Base-by-base conservation (phyloP, 2,888 invertebrate genomes). In the Microdon myrmicae region DNA sequence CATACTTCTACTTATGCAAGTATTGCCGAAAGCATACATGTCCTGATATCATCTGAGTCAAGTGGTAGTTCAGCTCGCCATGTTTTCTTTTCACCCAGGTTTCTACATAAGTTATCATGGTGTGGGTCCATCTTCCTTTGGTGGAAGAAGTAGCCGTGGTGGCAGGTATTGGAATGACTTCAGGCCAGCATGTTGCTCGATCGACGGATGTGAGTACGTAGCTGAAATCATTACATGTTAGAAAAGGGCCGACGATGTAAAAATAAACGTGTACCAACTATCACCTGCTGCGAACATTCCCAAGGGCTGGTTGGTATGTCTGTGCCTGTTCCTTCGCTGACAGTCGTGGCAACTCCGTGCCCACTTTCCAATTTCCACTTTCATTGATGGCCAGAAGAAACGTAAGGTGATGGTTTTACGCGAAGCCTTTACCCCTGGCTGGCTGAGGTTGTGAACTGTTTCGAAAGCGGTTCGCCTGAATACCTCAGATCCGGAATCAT, bases 251-350 rank as follows among this genome's bases (percentile, higher is more conserved):
- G 3, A 67, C 44, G 3, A 82, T 68, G 67, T 81, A 79, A 5
- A 81, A 69, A 67, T 81, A 78, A 3, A 81, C 69, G 47, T 79
- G 76, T 3, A 69, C 53, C 67, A 81, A 67, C n/a, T 64, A 12
- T 53, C 34, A 7, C 44, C 35, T 1, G 44, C 31, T 16, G 38
- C 5, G 8, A 51, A 41, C 10, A 19, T 23, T 38, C 31, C 4
- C n/a, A n/a, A n/a, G n/a, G n/a, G n/a, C n/a, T 3, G 34, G 16
- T 17, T 14, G 23, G 17, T 38, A 17, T 48, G 47, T 2, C 10
- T 48, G 3, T 38, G 14, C 0, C 37, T 19, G 26, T 28, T 51
- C n/a, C 25, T 32, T 13, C 2, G 25, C 4, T 28, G 34, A 6
- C 34, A 28, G 16, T n/a, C 26, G 22, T 16, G n/a, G 3, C 39